Base-by-base conservation (phyloP, 2,113 vertebrate species). In the Diglossa brunneiventris region DNA sequence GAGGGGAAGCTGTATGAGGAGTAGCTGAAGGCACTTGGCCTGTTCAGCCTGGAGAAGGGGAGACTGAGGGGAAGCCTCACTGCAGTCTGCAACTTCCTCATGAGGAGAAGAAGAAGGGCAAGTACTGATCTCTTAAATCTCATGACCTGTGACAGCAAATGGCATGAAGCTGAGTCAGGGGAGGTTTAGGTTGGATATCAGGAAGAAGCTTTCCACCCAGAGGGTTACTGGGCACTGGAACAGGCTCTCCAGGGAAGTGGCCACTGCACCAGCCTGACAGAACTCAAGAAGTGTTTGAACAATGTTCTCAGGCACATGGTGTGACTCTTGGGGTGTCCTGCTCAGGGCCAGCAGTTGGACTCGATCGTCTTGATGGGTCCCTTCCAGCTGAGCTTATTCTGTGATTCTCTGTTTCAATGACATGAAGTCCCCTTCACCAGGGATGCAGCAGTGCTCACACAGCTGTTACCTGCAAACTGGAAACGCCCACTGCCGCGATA, bases 391-490 rank as follows among this genome's bases (percentile, higher is more conserved):
- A 68, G 37, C 37, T 7, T 33, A 27, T 44, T 44, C 31, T 50
- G 3, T 50, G 52, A 59, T 42, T 69, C 44, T 42, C 33, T 62
- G 39, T 33, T 68, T 69, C 73, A 53, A 19, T 46, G 75, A 69
- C 28, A 39, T 53, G 4, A 77, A 74, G 55, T 37, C 33, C 18
- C 28, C 27, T 82, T 55, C 37, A 15, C 22, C 26, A 39, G 41
- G 50, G 56, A 56, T 63, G 42, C 69, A 59, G 39, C 2, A 5
- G 46, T 4, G 0, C 44, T 87, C 11, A 3, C 41, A 17, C 47
- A 64, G 69, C 50, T 53, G 17, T 98, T 96, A 99, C 99, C 99
- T 99, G 99, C 42, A 99, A 95, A 93, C 98, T 99, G 70, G 99
- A 99, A 83, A 99, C 97, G 39, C 99, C 99, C 76, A 99, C 98